Percentiles rank a stretch among this genome's conserved stretches.
Conservation (phyloP, 2,888 invertebrate genomes). For the Pterostichus niger region DNA sequence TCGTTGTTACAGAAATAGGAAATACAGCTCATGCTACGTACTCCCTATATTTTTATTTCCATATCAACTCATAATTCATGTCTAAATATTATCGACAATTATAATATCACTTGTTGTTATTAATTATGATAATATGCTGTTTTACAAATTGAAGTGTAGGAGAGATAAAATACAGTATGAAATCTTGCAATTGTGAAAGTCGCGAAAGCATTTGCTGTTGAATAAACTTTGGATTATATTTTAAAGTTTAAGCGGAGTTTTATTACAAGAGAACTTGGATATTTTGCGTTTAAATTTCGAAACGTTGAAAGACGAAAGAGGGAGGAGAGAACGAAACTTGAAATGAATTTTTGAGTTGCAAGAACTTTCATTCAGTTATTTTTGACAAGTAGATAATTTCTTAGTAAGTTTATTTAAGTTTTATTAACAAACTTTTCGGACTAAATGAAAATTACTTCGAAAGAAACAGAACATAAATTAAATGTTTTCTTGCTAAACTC, state of each 20-base stretch:
- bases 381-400: conserved; percentile 50
- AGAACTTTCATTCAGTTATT: conserved; percentile 37
- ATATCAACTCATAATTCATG: no score
- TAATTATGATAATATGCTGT: no score
- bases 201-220: conserved; percentile 2
- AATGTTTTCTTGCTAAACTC: no score
- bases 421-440: conserved; percentile 8
- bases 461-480: no score
- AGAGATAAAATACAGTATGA: no score
- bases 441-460: no score
- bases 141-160: no score
- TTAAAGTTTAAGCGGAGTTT: conserved; percentile 51
- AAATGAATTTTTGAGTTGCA: conserved; percentile 46
- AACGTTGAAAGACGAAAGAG: conserved; percentile 6
- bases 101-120: no score
- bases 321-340: conserved; percentile 8
- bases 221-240: conserved; percentile 54
- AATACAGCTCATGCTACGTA: no score
- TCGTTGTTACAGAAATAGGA: no score
- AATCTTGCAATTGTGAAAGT: background rate
- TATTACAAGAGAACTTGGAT: conserved; percentile 34
- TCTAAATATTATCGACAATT: no score
- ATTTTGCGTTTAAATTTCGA: conserved; percentile 44
- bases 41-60: no score
- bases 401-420: conserved; percentile 35